A percentile compares a stretch with the other conserved stretches of the same genome.
These are phyloP conservation scores for Coenonympha glycerion DNA, from an alignment of 2,888 invertebrate species.

Conservation along the genomic window DNA sequence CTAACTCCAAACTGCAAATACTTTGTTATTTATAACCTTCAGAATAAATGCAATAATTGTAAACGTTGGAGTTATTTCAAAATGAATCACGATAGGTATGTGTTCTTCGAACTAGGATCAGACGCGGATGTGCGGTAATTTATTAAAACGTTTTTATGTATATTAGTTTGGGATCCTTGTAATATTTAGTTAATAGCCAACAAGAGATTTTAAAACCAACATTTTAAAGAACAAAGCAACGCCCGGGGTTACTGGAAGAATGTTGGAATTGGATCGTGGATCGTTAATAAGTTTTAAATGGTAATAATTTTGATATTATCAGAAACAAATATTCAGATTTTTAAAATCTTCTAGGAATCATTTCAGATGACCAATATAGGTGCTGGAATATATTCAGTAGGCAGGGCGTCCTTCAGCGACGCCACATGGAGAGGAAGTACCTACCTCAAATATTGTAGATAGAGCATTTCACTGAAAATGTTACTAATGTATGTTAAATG, in stretches of 20 bases:
- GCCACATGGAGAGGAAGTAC: too few relatives aligned
- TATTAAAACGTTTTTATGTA: conserved; percentile 19
- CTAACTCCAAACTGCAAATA: too few relatives aligned
- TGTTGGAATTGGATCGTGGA: neutral
- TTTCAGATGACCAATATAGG: neutral
- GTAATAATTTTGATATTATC: conserved; percentile 1
- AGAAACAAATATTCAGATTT: neutral
- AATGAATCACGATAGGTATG: conserved; percentile 13
- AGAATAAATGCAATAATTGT: too few relatives aligned
- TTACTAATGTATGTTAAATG: too few relatives aligned
- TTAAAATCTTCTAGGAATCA: neutral
- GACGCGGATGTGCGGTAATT: conserved; percentile 15
- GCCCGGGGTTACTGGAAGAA: neutral
- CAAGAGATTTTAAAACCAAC: neutral
- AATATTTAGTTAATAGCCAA: conserved; percentile 3
- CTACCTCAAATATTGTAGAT: too few relatives aligned
- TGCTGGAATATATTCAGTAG: neutral
- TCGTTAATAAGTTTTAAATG: neutral
- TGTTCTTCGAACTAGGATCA: conserved; percentile 11
- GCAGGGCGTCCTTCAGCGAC: too few relatives aligned
- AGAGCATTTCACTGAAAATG: too few relatives aligned
- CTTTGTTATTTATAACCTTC: too few relatives aligned
- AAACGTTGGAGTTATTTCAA: neutral
- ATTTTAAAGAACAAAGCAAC: neutral
- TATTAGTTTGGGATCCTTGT: conserved; percentile 17